Base-by-base conservation (phyloP, 2,113 vertebrate genomes). In the Triplophysa rosa region DNA sequence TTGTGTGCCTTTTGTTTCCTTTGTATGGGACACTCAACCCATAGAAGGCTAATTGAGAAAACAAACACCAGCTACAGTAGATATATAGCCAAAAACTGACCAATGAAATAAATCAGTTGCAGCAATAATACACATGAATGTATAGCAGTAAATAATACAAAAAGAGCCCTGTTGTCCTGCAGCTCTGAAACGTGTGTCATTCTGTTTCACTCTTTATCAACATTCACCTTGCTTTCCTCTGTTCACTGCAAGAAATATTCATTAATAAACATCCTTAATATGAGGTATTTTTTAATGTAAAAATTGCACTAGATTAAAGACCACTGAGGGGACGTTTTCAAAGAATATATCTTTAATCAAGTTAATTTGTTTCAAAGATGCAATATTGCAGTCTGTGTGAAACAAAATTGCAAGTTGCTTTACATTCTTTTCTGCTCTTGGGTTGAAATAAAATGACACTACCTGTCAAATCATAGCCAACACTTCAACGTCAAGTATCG, bases 51-150 rank as follows among this genome's bases (percentile, higher is more conserved):
- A 80, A 83, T 67, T 40, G n/a, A n/a, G n/a, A n/a, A n/a, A n/a
- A n/a, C n/a, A n/a, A n/a, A n/a, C 45, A 69, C 52, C 52, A 23
- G 12, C 52, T 59, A 56, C 12, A n/a, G 16, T 56, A 56, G 52
- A 7, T 56, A 19, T 8, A 56, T 13, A 56, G 1, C 16, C 52
- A 56, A 56, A 17, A 49, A 49, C 3, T 49, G 47, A 49, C 52
- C 52, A 19, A 19, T 56, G 52, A 56, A 56, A 56, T 76, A 75
- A 79, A 72, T n/a, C n/a, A 62, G n/a, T 77, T 19, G 76, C 19
- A 56, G 11, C 58, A 78, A 61, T 76, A 80, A 67, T 63, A 61
- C 85, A 85, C 85, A 90, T 89, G 87, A 64, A 63, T 69, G 80
- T 80, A 23, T 77, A n/a, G 54, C 67, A 42, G 7, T 66, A 65